A percentile compares a stretch with the other conserved stretches of the same genome.
Evolutionary conservation across 2,888 invertebrate species (phyloP).

Genomic region (Hanleya hanleyi): DNA sequence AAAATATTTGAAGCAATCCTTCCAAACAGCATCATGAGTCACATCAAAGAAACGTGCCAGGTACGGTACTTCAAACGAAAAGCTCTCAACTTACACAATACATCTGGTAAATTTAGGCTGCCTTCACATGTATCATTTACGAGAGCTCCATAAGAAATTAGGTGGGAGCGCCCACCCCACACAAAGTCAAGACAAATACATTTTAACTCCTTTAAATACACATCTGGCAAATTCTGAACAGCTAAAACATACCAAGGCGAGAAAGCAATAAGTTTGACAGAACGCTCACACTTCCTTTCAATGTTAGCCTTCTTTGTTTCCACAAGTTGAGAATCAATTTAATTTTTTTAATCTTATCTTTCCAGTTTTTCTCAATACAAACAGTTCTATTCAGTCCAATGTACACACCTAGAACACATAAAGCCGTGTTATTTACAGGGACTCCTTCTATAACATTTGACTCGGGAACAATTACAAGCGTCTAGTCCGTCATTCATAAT

Average conservation of each 20-base stretch:
- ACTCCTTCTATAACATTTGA: too few species aligned
- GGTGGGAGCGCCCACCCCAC: neutral
- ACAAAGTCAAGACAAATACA: neutral
- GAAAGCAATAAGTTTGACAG: neutral
- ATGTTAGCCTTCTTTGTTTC: neutral
- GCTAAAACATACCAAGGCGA: neutral
- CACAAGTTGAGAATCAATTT: neutral
- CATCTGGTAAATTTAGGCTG: neutral
- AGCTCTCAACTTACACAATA: neutral
- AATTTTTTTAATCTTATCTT: neutral
- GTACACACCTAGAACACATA: constrained; percentile 2
- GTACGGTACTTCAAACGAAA: neutral
- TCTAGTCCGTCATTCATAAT: too few species aligned
- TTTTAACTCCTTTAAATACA: neutral
- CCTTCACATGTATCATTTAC: neutral
- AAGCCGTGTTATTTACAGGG: too few species aligned
- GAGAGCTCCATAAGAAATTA: neutral
- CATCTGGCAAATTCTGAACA: neutral
- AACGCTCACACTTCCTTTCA: neutral
- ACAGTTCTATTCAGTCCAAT: neutral
- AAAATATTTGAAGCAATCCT: neutral
- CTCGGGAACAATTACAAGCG: too few species aligned
- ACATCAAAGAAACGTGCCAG: neutral
- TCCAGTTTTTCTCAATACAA: constrained; percentile 3
- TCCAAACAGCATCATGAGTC: neutral